Conservation (phyloP, 2,797 vertebrate genomes). For the Helicolenus hilgendorfi region DNA sequence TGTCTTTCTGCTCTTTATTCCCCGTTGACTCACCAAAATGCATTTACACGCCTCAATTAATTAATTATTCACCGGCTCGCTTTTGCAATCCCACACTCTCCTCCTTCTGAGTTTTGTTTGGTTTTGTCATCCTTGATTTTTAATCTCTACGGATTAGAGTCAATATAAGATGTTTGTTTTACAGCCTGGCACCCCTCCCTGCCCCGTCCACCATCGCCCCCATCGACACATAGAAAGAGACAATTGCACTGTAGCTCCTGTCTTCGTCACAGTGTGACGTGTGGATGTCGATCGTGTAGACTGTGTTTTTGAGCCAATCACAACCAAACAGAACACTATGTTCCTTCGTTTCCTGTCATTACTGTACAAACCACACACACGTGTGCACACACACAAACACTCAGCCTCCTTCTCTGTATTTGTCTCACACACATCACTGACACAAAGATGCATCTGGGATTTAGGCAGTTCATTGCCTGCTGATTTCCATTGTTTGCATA, state of each 20-base stretch:
- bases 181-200: not conserved
- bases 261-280: not conserved
- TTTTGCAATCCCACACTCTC: not conserved
- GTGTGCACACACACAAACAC: not conserved
- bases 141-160: slow-evolving; percentile 17
- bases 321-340: not conserved
- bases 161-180: slow-evolving; percentile 29
- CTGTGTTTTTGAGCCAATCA: slow-evolving; percentile 6
- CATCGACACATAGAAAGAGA: not conserved
- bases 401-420: not conserved
- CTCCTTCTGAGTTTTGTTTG: slow-evolving; percentile 22
- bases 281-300: not conserved
- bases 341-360: slow-evolving; percentile 39
- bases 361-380: slow-evolving; percentile 9
- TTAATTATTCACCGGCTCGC: slow-evolving; percentile 41
- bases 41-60: slow-evolving; percentile 46
- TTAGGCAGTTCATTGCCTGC: not conserved
- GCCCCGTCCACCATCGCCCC: not conserved
- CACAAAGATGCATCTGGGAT: not conserved
- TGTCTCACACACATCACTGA: slow-evolving; percentile 3
- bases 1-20: not conserved
- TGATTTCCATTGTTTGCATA: not conserved
- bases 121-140: slow-evolving; percentile 37
- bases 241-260: not conserved
- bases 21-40: slow-evolving; percentile 31